Percentiles rank a stretch among this genome's conserved stretches.
phyloP scores from a whole-genome alignment of 2,113 vertebrate genomes.

The Mungos mungo region DNA sequence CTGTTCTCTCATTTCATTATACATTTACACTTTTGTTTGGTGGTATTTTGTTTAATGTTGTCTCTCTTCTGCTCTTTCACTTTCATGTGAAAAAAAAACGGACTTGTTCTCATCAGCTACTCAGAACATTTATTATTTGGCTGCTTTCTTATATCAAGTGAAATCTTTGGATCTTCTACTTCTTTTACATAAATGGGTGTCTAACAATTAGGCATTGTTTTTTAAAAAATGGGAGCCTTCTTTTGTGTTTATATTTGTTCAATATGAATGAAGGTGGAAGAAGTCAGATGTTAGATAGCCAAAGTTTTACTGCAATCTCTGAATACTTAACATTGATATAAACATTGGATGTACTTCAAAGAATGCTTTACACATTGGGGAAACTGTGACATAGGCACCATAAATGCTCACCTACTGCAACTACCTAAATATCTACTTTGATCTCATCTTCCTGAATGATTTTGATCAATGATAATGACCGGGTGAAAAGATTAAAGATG shows the following conservation, averaged over 20 bases:
- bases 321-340: neutral
- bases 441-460: constrained; percentile 58
- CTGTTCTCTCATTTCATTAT: neutral
- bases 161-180: neutral
- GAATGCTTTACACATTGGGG: neutral
- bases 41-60: neutral
- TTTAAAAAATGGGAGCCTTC: neutral
- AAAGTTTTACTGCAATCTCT: neutral
- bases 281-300: constrained; percentile 23
- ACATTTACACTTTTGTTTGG: neutral
- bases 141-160: neutral
- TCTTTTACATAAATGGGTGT: neutral
- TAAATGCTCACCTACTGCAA: constrained; percentile 35
- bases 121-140: neutral
- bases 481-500: constrained; percentile 42
- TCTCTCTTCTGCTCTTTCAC: neutral
- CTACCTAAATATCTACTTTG: constrained; percentile 59
- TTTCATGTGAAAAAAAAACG: neutral
- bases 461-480: constrained; percentile 63
- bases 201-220: neutral
- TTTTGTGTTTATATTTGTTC: constrained; percentile 44
- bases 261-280: neutral
- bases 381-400: neutral
- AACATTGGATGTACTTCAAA: constrained; percentile 56
- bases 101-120: neutral